Conservation (phyloP, 2,113 vertebrate species). For the Gnathonemus longibarbis region DNA sequence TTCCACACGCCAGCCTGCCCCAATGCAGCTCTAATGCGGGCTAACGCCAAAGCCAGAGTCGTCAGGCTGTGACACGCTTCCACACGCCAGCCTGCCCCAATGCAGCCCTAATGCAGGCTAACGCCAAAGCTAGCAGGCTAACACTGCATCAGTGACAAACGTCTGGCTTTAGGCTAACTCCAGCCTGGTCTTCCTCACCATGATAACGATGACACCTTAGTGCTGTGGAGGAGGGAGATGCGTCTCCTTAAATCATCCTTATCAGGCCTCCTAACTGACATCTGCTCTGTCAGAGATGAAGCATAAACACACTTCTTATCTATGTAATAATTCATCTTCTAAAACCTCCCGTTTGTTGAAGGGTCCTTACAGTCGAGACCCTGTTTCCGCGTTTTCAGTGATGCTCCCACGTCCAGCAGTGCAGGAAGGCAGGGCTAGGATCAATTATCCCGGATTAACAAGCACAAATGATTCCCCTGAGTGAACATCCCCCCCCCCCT, state of each 20-base stretch:
- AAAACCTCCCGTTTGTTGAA: constrained; percentile 43
- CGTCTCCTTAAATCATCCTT: constrained; percentile 71
- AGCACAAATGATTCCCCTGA: neutral
- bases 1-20: neutral
- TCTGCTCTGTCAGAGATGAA: constrained; percentile 77
- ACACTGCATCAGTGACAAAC: neutral
- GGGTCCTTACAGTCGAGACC: constrained; percentile 15
- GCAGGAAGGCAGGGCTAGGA: neutral
- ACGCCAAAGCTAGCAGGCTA: too few species aligned
- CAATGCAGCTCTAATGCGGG: neutral
- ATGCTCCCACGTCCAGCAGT: neutral
- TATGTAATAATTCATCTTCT: constrained; percentile 77
- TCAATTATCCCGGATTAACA: neutral
- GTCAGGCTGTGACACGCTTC: neutral
- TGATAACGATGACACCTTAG: neutral
- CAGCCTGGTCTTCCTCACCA: neutral
- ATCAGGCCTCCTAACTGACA: constrained; percentile 75
- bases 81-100: neutral
- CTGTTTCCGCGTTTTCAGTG: neutral
- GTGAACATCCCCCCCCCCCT: neutral
- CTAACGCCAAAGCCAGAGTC: neutral
- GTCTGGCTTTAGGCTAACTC: neutral
- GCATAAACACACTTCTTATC: constrained; percentile 87
- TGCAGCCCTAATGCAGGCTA: neutral
- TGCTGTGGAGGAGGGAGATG: neutral